These are phyloP conservation scores for Bicyclus anynana DNA, from an alignment of 1,140 invertebrate species.

Conservation along the genomic window DNA sequence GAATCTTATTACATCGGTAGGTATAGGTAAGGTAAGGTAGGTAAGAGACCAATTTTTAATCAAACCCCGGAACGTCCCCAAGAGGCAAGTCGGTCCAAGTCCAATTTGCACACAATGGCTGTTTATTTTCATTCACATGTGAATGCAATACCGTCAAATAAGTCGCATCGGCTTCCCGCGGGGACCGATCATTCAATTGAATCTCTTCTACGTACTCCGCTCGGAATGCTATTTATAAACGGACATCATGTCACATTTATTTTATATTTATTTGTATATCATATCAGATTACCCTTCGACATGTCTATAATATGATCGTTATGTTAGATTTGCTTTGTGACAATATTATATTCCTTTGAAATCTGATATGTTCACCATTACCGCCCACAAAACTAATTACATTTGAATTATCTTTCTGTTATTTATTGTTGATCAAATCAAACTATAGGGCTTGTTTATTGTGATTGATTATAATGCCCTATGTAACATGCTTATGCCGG, in stretches of 20 bases:
- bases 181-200: conserved; percentile 52
- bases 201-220: conserved; percentile 19
- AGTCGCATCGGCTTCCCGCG: conserved; percentile 17
- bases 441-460: too few relatives aligned
- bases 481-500: too few relatives aligned
- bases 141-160: conserved; percentile 23
- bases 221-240: conserved; percentile 17
- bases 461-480: too few relatives aligned
- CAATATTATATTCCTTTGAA: too few relatives aligned
- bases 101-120: conserved; percentile 29
- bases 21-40: too few relatives aligned
- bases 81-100: background rate
- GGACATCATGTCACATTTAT: background rate
- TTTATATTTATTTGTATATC: background rate
- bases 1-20: too few relatives aligned
- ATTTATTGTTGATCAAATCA: too few relatives aligned
- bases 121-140: conserved; percentile 14
- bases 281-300: background rate
- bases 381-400: too few relatives aligned
- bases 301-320: background rate
- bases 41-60: background rate
- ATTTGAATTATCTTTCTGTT: too few relatives aligned
- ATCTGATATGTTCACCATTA: too few relatives aligned
- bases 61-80: background rate
- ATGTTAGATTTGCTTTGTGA: too few relatives aligned